Percentiles rank a stretch among this genome's conserved stretches.
These are phyloP conservation scores for Trissonchulus latispiculum DNA, from an alignment of 2,888 invertebrate genomes.

Conservation along the genomic window DNA sequence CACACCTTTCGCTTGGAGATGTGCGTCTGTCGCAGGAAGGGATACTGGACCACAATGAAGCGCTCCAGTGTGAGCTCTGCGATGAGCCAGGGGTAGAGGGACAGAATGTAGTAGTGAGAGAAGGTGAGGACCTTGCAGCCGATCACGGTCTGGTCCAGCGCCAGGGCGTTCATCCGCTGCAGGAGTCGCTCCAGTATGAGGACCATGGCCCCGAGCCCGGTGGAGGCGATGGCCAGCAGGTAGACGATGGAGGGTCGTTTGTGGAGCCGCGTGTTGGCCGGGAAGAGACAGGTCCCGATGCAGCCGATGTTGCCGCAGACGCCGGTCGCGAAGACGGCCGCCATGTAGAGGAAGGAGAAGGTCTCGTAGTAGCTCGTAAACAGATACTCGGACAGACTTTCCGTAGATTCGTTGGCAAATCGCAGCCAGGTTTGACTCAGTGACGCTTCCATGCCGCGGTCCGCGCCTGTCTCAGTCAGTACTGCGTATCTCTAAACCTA, in stretches of 20 bases:
- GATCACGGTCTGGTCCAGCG: not conserved
- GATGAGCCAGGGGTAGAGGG: not conserved
- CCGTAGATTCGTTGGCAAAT: no score
- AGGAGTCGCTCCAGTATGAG: not conserved
- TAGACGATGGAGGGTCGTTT: not conserved
- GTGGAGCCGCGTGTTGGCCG: not conserved
- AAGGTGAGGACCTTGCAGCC: not conserved
- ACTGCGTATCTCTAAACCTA: no score
- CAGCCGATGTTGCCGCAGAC: not conserved
- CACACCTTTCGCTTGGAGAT: not conserved
- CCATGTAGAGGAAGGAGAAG: not conserved
- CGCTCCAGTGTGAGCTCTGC: not conserved
- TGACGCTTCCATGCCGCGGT: no score
- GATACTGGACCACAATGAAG: not conserved
- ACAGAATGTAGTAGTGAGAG: not conserved
- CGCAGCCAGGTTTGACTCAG: no score
- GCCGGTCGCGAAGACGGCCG: not conserved
- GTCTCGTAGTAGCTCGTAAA: not conserved
- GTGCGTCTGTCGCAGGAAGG: not conserved
- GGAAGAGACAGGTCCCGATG: not conserved
- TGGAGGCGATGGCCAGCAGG: not conserved
- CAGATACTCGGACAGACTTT: not conserved
- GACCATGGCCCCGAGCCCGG: not conserved
- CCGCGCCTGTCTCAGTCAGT: no score
- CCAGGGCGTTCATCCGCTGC: not conserved